These are phyloP conservation scores for Pluvialis apricaria DNA, from an alignment of 2,113 vertebrate genomes.

Conservation along the genomic window DNA sequence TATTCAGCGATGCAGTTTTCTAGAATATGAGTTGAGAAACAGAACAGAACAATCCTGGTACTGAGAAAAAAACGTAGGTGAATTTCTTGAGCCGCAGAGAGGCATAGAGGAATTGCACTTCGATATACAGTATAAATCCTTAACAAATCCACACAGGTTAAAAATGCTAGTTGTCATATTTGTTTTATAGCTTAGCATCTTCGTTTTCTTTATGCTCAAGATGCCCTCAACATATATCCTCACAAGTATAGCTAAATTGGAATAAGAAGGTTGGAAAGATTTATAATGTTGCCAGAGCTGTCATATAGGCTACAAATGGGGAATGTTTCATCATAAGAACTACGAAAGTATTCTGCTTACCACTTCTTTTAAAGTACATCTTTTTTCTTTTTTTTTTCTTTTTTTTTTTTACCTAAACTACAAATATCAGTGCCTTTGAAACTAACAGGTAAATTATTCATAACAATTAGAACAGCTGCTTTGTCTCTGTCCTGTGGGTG, in stretches of 20 bases:
- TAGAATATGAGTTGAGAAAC: neutral
- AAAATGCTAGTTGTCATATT: conserved; percentile 2
- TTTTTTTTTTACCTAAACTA: neutral
- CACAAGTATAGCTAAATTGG: neutral
- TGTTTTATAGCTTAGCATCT: conserved; percentile 26
- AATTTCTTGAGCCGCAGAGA: neutral
- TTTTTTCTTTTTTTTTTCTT: neutral
- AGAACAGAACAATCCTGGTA: neutral
- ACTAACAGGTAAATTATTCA: neutral
- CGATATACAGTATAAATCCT: neutral
- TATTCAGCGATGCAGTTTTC: neutral
- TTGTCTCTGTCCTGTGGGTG: neutral
- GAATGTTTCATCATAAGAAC: neutral
- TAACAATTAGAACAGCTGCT: neutral
- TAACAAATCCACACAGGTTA: neutral
- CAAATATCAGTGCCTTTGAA: neutral
- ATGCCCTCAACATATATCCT: neutral
- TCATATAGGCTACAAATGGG: neutral
- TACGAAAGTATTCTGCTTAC: neutral
- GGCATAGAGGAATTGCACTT: neutral
- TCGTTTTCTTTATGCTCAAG: conserved; percentile 25
- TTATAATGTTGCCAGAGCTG: conserved; percentile 23
- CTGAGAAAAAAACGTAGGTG: neutral
- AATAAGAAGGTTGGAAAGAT: conserved; percentile 37
- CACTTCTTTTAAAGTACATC: neutral